Percentiles rank a stretch among this genome's conserved stretches.
These are phyloP conservation scores for Parasteatoda tepidariorum DNA, from an alignment of 1,140 invertebrate genomes.

Conservation along the genomic window DNA sequence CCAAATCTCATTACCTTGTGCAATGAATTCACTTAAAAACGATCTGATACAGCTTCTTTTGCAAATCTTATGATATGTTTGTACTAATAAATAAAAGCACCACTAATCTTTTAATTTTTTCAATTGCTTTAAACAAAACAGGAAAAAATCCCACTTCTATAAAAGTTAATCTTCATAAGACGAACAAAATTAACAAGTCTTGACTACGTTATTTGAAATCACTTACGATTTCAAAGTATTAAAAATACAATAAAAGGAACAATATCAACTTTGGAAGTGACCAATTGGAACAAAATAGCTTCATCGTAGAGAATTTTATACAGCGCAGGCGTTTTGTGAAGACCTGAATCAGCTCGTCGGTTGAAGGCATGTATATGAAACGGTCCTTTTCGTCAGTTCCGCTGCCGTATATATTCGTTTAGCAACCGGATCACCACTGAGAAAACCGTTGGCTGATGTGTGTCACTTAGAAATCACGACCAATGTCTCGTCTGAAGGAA, in stretches of 20 bases:
- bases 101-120: background rate
- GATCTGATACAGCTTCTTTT: too few species aligned
- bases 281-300: too few species aligned
- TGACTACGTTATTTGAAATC: background rate
- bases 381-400: too few species aligned
- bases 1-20: too few species aligned
- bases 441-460: background rate
- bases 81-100: background rate
- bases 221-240: background rate
- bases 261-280: background rate
- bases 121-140: background rate
- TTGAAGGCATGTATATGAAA: too few species aligned
- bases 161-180: background rate
- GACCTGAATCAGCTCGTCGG: background rate
- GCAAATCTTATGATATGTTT: background rate
- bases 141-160: background rate
- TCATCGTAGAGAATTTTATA: too few species aligned
- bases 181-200: background rate
- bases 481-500: background rate
- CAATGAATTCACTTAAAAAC: too few species aligned
- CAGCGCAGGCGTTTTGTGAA: background rate
- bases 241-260: background rate
- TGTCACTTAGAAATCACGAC: background rate
- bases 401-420: too few species aligned
- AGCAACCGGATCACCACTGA: too few species aligned